These are phyloP conservation scores for Lepus europaeus DNA, from an alignment of 2,113 vertebrate species.

Conservation along the genomic window DNA sequence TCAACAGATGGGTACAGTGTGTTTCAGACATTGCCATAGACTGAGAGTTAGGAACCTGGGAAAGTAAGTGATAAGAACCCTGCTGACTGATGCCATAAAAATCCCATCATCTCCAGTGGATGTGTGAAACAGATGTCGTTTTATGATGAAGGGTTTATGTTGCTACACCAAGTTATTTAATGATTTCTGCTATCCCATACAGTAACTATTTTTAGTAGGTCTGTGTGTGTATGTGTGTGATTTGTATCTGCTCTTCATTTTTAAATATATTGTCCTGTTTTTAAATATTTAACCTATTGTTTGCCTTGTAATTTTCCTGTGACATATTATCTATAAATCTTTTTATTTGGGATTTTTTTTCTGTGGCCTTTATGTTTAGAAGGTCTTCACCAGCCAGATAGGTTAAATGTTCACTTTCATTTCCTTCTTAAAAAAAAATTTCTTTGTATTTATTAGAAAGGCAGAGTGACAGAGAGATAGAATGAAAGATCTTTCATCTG, in stretches of 20 bases:
- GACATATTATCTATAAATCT: neutral
- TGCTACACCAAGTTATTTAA: conserved; percentile 10
- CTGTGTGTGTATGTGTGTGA: conserved; percentile 20
- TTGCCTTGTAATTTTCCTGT: conserved; percentile 61
- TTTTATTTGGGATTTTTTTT: conserved; percentile 24
- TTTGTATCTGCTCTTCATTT: conserved; percentile 15
- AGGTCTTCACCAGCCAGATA: neutral
- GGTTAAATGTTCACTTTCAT: conserved; percentile 37
- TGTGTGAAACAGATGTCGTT: neutral
- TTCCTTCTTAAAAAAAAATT: neutral
- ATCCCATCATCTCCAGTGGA: neutral
- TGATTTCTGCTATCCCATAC: conserved; percentile 4
- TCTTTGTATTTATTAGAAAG: too few species aligned
- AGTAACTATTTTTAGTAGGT: neutral
- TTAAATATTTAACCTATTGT: conserved; percentile 53
- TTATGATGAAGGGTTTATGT: neutral
- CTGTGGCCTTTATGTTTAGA: conserved; percentile 48
- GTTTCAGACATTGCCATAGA: neutral
- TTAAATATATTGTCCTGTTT: conserved; percentile 33
- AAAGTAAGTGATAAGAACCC: neutral
- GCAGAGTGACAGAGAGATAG: too few species aligned
- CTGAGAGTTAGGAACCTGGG: neutral
- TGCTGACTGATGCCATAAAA: neutral
- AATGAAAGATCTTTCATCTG: too few species aligned
- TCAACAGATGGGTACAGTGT: neutral